Evolutionary conservation across 2,888 invertebrate genomes (phyloP).

Genomic region (Hypsopygia costalis): DNA sequence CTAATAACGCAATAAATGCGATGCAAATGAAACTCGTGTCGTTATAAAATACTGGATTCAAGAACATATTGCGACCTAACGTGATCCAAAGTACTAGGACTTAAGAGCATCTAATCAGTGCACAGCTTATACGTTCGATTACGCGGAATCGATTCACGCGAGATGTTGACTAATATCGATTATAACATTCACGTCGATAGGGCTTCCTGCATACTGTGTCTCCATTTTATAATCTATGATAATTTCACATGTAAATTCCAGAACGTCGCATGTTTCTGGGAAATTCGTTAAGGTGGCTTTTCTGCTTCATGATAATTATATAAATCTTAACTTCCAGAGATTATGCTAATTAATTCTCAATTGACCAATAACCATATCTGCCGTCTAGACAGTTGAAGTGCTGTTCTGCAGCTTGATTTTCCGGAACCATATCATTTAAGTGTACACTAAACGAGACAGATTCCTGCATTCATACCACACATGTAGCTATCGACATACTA

Average conservation of each 20-base stretch:
- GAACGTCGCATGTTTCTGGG: conserved; percentile 40
- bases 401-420: no score
- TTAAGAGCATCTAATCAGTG: conserved; percentile 46
- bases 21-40: conserved; percentile 60
- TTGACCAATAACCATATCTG: conserved; percentile 7
- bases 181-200: conserved; percentile 60
- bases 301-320: conserved; percentile 14
- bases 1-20: conserved; percentile 59
- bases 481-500: no score
- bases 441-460: no score
- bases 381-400: background rate
- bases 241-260: conserved; percentile 61
- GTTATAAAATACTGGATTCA: conserved; percentile 29
- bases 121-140: conserved; percentile 54
- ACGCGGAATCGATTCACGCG: conserved; percentile 60
- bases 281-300: conserved; percentile 29
- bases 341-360: conserved; percentile 7
- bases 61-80: conserved; percentile 34
- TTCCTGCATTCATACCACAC: no score
- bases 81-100: conserved; percentile 23
- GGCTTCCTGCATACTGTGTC: conserved; percentile 47
- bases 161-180: conserved; percentile 59
- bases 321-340: conserved; percentile 12
- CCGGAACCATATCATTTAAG: no score
- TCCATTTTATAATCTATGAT: conserved; percentile 49